Base-by-base conservation (phyloP, 2,888 invertebrate genomes). In the Tolmerus cingulatus region DNA sequence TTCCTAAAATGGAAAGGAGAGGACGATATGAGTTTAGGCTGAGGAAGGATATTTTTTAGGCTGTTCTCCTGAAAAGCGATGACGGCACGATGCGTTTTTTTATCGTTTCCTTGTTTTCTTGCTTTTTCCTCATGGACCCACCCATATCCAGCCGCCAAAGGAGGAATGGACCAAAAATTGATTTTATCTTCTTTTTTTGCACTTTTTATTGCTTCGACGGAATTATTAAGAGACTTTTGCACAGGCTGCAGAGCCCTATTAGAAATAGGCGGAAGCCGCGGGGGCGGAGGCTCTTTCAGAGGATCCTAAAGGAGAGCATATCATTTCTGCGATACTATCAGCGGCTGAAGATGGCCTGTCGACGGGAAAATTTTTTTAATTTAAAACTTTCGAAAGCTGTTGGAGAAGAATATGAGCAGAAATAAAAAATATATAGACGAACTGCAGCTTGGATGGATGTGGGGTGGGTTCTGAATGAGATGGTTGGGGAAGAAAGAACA, bases 161-260 rank as follows among this genome's bases (percentile, higher is more conserved):
- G 57, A 82, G 37, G 19, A n/a, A 57, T 66, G 4, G 12, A 66
- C 23, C n/a, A 66, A 66, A 66, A 66, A 66, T 43, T 74, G 34
- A 74, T 43, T 43, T 43, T 85, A 40, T 40, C 2, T 30, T 40
- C 37, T 40, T 46, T 85, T 74, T 85, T 74, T 74, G 46, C 43
- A 85, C 74, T 85, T 85, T 85, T 85, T 85, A 85, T 85, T 85
- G 85, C 85, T 85, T 85, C 74, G 85, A 74, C 43, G 85, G 74
- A 85, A 85, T 74, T 85, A 85, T 85, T 85, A 85, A 74, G 85
- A 85, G 74, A 55, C 66, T 23, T 23, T 1, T 66, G 81, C 51
- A 55, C 34, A 57, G 34, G 19, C n/a, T 82, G 82, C 57, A 76
- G n/a, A 66, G 12, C 66, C 4, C 37, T 16, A 57, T 40, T 57